A percentile compares a stretch with the other conserved stretches of the same genome.
phyloP scores from a whole-genome alignment of 2,113 vertebrate species.

The Gymnarchus niloticus region DNA sequence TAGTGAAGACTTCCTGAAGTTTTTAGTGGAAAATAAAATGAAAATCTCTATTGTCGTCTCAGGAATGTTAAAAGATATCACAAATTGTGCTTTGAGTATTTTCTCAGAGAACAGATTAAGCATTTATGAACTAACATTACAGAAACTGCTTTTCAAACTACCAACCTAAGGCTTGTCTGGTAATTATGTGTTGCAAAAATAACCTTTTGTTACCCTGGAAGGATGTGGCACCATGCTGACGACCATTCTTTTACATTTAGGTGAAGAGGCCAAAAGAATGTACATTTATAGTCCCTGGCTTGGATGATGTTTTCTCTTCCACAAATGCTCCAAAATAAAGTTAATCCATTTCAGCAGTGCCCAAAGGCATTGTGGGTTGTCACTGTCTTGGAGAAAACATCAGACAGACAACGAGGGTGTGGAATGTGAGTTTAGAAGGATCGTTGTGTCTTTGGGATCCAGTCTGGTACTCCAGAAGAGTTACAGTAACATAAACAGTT shows the following conservation, averaged over 20 bases:
- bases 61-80: neutral
- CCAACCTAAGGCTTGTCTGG: neutral
- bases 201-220: neutral
- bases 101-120: neutral
- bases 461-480: neutral
- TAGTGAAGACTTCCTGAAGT: neutral
- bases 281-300: conserved; percentile 24
- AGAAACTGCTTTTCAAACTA: neutral
- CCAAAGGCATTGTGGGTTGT: conserved; percentile 1
- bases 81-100: neutral
- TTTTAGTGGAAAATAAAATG: neutral
- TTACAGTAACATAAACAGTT: neutral
- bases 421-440: conserved; percentile 15
- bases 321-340: conserved; percentile 14
- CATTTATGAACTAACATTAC: neutral
- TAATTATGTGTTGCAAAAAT: neutral
- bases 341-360: conserved; percentile 3
- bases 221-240: neutral
- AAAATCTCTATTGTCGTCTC: neutral
- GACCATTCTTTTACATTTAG: neutral
- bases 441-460: neutral
- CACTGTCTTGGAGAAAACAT: conserved; percentile 1
- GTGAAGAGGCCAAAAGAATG: neutral
- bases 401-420: neutral
- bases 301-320: conserved; percentile 24